phyloP scores from a whole-genome alignment of 2,113 vertebrate genomes.

The Urocynchramus pylzowi region DNA sequence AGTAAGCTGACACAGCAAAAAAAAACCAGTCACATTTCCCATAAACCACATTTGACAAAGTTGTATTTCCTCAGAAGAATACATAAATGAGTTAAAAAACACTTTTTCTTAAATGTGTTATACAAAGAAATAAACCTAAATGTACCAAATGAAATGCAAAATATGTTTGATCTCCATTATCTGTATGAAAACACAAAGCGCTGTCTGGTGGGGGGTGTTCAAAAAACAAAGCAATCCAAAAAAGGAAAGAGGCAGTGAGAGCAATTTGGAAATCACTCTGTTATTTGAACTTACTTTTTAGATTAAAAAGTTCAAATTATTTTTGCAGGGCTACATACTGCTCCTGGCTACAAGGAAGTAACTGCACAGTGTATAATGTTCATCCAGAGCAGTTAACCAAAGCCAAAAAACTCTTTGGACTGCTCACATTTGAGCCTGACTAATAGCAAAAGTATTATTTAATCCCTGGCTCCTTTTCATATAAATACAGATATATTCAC shows the following conservation, averaged over 20 bases:
- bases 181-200: not conserved
- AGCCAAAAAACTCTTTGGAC: not conserved
- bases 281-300: not conserved
- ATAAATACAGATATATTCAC: not conserved
- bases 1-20: not conserved
- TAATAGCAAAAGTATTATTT: not conserved
- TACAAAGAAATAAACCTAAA: not conserved
- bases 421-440: not conserved
- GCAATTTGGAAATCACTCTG: not conserved
- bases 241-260: not conserved
- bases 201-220: not conserved
- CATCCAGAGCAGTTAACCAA: not conserved
- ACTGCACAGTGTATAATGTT: not conserved
- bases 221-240: not conserved
- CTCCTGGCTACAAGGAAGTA: not conserved
- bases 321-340: not conserved
- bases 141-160: not conserved
- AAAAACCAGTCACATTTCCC: not conserved
- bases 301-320: not conserved
- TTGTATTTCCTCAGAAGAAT: not conserved
- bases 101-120: not conserved
- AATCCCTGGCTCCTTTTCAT: not conserved
- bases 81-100: not conserved
- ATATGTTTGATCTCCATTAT: not conserved
- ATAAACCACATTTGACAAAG: not conserved